Base-by-base conservation (phyloP, 2,888 invertebrate species). In the Carabus problematicus region DNA sequence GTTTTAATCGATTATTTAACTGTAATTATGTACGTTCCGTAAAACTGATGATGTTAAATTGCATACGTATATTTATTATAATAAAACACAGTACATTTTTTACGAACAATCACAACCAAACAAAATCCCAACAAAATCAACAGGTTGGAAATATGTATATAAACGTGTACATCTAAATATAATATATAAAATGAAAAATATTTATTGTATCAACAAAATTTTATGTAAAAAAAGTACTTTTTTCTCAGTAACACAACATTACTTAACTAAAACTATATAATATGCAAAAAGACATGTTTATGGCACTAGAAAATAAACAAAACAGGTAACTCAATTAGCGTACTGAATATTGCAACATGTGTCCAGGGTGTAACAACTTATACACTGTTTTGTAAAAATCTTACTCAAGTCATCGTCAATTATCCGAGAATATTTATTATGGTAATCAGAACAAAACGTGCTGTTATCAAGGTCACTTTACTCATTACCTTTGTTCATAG, bases 101-200 rank as follows among this genome's bases (percentile, higher is more conserved):
- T 67, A 67, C 67, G 67, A 67, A 67, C 67, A 67, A 49, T 67
- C 67, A 67, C 67, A 67, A 67, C 67, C 60, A 67, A 67, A 67
- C 52, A 45, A 49, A 54, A 67, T 52, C 43, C n/a, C 49, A 67
- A 67, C 67, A 67, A 67, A 67, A 59, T 16, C 19, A 52, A 52
- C 52, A 52, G 19, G 52, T 16, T 52, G 52, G 19, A 52, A 52
- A 16, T 52, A 52, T 18, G 19, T 18, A 52, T 18, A 14, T 29
- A 19, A 52, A 52, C 9, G 52, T 18, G 16, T 52, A 52, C 16
- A 3, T 16, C 19, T 52, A 18, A 19, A 42, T 12, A 16, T 14
- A 52, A 52, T 16, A 52, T 12, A 45, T 45, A 16, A n/a, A 14
- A 14, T n/a, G 52, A 45, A 45, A 45, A 45, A 45, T 45, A 45